Base-by-base conservation (phyloP, 2,888 invertebrate species). In the Spilosoma lubricipeda region DNA sequence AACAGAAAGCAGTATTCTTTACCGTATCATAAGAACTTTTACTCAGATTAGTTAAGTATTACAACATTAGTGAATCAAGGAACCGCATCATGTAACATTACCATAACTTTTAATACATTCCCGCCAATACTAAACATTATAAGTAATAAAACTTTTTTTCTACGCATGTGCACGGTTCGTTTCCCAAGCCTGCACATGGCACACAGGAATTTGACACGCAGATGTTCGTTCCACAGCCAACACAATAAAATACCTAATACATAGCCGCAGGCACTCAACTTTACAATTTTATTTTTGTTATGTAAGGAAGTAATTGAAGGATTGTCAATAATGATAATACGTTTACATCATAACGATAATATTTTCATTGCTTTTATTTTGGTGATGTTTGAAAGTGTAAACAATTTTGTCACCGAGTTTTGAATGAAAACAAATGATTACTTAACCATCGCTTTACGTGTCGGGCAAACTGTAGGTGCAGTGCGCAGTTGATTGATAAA, bases 101-200 rank as follows among this genome's bases (percentile, higher is more conserved):
- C 56, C 27, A 13, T 56, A 13, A n/a, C 27, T 27, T n/a, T 27
- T 27, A 27, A 59, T 13, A 70, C 42, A 63, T 70, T 42, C 68
- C 74, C 78, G 74, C 71, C 77, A 74, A 78, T 75, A 66, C 23
- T 65, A 68, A 71, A 77, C 67, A 74, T 48, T 36, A 45, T 72
- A 88, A 88, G 89, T 81, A 85, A 85, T 85, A 85, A 87, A 84
- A 86, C 79, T 87, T 91, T 84, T 90, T 93, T 92, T 88, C 82
- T 80, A 84, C 85, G 87, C 90, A 90, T 91, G 90, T 90, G 90
- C 91, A 93, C 91, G 94, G 91, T 92, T 91, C 91, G 94, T 83
- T 95, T 94, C 94, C 93, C 95, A 94, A 92, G 90, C 90, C 90
- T 91, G 94, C 95, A 95, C 95, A 95, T 95, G 95, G 94, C 94